Evolutionary conservation across 2,888 invertebrate species (phyloP), one percentile per base, ranked within the genome.

Genomic region (Aethes cnicana): DNA sequence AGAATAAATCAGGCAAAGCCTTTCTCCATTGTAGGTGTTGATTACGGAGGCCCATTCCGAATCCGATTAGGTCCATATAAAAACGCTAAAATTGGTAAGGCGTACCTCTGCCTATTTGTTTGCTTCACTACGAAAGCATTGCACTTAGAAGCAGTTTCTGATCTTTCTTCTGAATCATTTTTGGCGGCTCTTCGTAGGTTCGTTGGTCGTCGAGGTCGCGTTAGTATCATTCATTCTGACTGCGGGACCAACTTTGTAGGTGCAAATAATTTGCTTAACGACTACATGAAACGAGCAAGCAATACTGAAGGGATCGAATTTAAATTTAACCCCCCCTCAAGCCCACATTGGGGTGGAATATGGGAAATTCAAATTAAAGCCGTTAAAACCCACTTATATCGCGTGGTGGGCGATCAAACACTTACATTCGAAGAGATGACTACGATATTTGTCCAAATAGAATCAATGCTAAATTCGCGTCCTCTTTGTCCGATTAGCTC

Each of bases 301-400:
- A 12, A 12, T 6, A 2, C 25, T 8, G 17, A 44, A 18, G 7
- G 9, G 1, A 52, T 44, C 1, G 18, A 14, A 4, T 44, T 39
- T 25, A 3, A 6, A 12, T 23, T 37, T 42, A 50, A 23, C 17
- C 55, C 50, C 3, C 44, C 54, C 20, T 53, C 52, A 11, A 30
- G 50, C 8, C 25, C 44, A 8, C 57, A 59, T 43, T 55, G 54
- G 23, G 59, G 57, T 3, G 59, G 59, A 0, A 5, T 56, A n/a
- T 55, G 52, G 52, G 59, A 57, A 26, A 42, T 36, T 3, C 57
- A 47, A 35, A 3, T 55, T 37, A 30, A 32, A 9, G 12, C 39
- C 1, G 39, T 25, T 8, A 41, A 41, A 17, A 17, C 26, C 1
- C 39, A 41, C 9, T 17, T 26, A 26, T 41, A 41, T 2, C 14